These are phyloP conservation scores for Harpalus rufipes DNA, from an alignment of 2,888 invertebrate species.

Conservation along the genomic window DNA sequence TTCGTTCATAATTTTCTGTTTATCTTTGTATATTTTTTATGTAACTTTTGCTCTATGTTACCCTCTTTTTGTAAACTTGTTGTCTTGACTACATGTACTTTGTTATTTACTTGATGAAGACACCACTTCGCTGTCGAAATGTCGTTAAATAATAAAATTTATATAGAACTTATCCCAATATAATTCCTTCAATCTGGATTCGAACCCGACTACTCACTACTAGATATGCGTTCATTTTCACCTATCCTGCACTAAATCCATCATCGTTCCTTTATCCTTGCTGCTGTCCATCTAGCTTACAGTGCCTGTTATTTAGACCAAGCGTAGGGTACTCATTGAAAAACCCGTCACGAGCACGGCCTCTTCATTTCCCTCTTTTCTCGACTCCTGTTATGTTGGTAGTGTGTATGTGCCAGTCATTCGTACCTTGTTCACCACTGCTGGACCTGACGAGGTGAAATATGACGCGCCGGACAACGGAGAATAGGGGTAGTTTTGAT, in stretches of 20 bases:
- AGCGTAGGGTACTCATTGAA: constrained; percentile 1
- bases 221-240: not conserved
- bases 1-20: no score
- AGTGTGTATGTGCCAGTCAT: not conserved
- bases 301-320: not conserved
- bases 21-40: no score
- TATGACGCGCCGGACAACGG: not conserved
- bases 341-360: constrained; percentile 42
- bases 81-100: no score
- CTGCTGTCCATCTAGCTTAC: not conserved
- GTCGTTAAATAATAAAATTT: no score
- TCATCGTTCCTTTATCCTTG: not conserved
- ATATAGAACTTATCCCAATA: no score
- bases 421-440: not conserved
- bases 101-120: no score
- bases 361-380: constrained; percentile 36
- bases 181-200: no score
- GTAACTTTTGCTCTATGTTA: no score
- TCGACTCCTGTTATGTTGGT: not conserved
- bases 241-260: not conserved
- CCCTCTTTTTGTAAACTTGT: no score
- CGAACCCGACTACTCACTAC: not conserved
- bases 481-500: not conserved
- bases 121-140: no score
- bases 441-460: not conserved